A percentile compares a stretch with the other conserved stretches of the same genome.
Evolutionary conservation across 92 coral and sea anemone species (phyloP).

Genomic region (Phenganax stokvisi): DNA sequence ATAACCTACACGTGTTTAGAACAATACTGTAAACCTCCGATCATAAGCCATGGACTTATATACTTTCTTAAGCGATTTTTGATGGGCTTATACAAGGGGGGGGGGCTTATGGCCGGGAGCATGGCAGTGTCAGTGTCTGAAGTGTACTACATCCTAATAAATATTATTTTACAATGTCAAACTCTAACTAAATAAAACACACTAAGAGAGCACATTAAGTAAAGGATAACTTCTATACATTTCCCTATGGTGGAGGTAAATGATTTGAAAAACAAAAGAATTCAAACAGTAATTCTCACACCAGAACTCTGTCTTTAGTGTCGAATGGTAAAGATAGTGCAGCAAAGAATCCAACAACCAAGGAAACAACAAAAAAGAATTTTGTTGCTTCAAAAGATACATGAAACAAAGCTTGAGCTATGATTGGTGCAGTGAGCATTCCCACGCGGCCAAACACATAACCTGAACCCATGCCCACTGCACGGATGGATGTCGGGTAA

Average conservation of each 20-base stretch:
- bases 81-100: too few relatives aligned
- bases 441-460: constrained; percentile 38
- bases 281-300: neutral
- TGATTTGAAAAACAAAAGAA: neutral
- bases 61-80: too few relatives aligned
- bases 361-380: constrained; percentile 28
- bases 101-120: too few relatives aligned
- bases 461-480: constrained; percentile 34
- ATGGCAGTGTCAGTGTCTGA: neutral
- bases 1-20: too few relatives aligned
- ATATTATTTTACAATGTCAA: neutral
- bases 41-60: too few relatives aligned
- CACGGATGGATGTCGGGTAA: constrained; percentile 36
- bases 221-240: too few relatives aligned
- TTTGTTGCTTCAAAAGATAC: constrained; percentile 22
- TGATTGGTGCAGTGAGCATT: constrained; percentile 34
- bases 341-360: constrained; percentile 30
- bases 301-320: constrained; percentile 25
- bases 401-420: constrained; percentile 31
- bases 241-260: neutral
- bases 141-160: constrained; percentile 1
- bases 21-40: too few relatives aligned
- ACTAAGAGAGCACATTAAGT: too few relatives aligned
- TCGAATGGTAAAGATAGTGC: constrained; percentile 36
- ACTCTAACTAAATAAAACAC: too few relatives aligned